Conservation (phyloP, 35 echinoderm and acorn worm species). For the Strongylocentrotus purpuratus region DNA sequence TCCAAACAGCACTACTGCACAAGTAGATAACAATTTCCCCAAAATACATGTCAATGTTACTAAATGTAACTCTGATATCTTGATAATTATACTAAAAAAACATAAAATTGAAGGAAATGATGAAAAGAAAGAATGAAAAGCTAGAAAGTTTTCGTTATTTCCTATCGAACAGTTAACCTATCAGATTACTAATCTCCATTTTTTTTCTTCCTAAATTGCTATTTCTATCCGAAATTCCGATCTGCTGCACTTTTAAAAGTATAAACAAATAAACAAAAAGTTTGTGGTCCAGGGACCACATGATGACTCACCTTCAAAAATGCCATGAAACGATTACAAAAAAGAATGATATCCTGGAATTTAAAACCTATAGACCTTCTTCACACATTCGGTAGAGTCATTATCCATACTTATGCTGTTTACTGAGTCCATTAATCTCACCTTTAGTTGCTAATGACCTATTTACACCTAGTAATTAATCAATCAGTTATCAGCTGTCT, state of each 20-base stretch:
- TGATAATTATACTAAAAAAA: no score
- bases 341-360: neutral
- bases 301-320: neutral
- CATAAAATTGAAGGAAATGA: neutral
- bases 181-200: neutral
- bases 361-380: neutral
- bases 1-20: neutral
- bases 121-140: neutral
- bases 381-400: neutral
- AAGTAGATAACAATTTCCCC: no score
- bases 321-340: neutral
- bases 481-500: slow-evolving; percentile 5
- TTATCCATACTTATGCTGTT: neutral
- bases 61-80: no score
- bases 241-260: neutral
- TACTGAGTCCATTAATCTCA: neutral
- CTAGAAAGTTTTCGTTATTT: neutral
- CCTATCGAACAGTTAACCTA: neutral
- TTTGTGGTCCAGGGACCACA: neutral
- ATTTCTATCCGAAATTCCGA: neutral
- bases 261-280: neutral
- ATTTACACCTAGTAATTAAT: neutral
- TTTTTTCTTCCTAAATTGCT: neutral
- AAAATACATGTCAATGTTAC: no score
- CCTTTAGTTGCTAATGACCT: neutral